Evolutionary conservation across 1,140 invertebrate species (phyloP).

Genomic region (Orius laevigatus): DNA sequence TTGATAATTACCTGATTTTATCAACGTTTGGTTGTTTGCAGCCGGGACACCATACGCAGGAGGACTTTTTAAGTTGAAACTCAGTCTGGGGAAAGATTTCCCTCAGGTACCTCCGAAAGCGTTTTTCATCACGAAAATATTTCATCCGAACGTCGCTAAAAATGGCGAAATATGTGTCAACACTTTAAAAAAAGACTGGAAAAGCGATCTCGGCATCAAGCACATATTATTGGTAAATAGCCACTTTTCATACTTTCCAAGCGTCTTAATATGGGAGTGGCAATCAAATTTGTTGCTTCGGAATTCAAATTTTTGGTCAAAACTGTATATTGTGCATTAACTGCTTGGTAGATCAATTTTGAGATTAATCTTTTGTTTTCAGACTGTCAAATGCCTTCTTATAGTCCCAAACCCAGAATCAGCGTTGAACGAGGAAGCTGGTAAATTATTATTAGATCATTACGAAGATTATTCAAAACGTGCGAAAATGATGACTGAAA

Average conservation of each 20-base stretch:
- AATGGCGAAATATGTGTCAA: conserved; percentile 96
- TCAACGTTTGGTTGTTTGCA: conserved; percentile 25
- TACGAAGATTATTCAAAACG: conserved; percentile 81
- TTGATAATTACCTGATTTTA: too few species aligned
- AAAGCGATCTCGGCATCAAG: conserved; percentile 86
- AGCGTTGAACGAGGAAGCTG: conserved; percentile 85
- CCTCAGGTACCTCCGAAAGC: conserved; percentile 85
- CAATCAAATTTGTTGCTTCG: neutral
- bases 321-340: neutral
- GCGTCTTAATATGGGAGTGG: too few species aligned
- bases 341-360: neutral
- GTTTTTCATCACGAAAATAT: conserved; percentile 91
- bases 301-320: neutral
- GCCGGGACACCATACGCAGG: conserved; percentile 72
- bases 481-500: conserved; percentile 88
- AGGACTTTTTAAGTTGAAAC: conserved; percentile 75
- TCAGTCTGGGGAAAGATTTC: conserved; percentile 84
- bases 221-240: conserved; percentile 70
- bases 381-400: conserved; percentile 81
- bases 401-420: conserved; percentile 91
- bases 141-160: conserved; percentile 89
- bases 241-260: neutral
- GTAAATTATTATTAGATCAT: conserved; percentile 74
- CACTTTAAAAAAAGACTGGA: conserved; percentile 94
- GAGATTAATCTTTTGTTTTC: conserved; percentile 26